Percentiles rank a stretch among this genome's conserved stretches.
Conservation (phyloP, 2,797 vertebrate species). For the Hyperoplus lanceolatus region DNA sequence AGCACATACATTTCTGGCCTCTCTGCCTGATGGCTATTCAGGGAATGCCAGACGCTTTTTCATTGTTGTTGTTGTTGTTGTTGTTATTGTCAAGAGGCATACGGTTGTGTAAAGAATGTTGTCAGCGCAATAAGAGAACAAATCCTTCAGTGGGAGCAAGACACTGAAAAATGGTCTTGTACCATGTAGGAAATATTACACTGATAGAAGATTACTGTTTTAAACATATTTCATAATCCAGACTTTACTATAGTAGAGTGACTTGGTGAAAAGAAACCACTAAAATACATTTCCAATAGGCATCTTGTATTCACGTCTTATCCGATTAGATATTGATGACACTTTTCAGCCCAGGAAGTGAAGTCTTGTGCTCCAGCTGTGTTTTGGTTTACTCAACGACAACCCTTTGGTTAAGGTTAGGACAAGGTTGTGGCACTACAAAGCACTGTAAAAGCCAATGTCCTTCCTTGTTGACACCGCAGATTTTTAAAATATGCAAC, state of each 20-base stretch:
- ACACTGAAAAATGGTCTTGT: neutral
- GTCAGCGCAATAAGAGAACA: constrained; percentile 40
- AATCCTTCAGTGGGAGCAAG: constrained; percentile 39
- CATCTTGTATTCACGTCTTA: neutral
- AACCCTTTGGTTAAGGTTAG: neutral
- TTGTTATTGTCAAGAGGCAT: constrained; percentile 6
- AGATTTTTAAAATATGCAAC: neutral
- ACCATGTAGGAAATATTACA: neutral
- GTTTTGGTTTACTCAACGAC: neutral
- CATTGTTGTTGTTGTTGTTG: constrained; percentile 24
- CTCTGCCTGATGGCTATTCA: constrained; percentile 56
- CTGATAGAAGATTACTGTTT: neutral
- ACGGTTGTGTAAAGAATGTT: constrained; percentile 31
- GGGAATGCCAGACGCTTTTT: constrained; percentile 38
- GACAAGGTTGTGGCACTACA: neutral
- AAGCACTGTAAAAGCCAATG: neutral
- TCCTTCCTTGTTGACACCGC: neutral
- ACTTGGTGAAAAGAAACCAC: neutral
- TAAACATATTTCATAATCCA: neutral
- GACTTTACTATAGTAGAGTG: neutral
- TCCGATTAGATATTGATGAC: neutral
- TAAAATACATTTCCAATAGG: neutral
- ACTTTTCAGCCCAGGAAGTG: no score
- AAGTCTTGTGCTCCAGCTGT: neutral
- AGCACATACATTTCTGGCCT: constrained; percentile 21